Conservation (phyloP, 92 coral and sea anemone species). For the Palythoa caribaeorum region DNA sequence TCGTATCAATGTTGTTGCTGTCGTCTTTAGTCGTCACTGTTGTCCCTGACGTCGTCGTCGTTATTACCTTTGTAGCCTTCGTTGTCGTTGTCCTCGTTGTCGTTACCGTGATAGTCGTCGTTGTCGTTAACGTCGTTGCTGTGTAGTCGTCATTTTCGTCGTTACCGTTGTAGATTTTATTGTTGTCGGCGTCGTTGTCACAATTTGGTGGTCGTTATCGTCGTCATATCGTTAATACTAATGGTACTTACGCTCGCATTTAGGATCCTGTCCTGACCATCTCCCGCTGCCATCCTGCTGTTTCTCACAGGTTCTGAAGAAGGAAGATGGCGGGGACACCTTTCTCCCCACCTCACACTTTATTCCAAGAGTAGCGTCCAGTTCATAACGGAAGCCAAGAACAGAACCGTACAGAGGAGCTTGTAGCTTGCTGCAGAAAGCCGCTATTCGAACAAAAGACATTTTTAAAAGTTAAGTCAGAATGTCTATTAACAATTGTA, state of each 20-base stretch:
- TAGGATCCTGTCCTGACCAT: slow-evolving; percentile 92
- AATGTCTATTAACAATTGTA: too few relatives aligned
- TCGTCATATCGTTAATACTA: neutral
- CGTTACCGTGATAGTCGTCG: neutral
- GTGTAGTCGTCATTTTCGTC: too few relatives aligned
- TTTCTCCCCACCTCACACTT: slow-evolving; percentile 82
- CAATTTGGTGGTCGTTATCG: neutral
- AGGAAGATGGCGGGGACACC: slow-evolving; percentile 77
- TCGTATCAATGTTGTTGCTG: neutral
- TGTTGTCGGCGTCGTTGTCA: neutral
- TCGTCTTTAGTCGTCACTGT: neutral
- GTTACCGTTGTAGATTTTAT: too few relatives aligned
- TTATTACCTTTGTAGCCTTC: neutral
- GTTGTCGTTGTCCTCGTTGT: neutral
- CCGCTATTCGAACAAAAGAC: slow-evolving; percentile 62
- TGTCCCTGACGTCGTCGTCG: neutral
- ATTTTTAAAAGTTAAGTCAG: neutral
- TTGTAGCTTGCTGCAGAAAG: slow-evolving; percentile 83
- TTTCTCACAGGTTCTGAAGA: slow-evolving; percentile 81
- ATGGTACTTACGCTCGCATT: slow-evolving; percentile 76
- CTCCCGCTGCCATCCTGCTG: slow-evolving; percentile 66
- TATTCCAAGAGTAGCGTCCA: slow-evolving; percentile 93
- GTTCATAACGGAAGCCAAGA: slow-evolving; percentile 91
- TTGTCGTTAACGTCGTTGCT: neutral
- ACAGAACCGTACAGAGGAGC: slow-evolving; percentile 82